Conservation (phyloP, 2,797 vertebrate genomes). For the Chrysocyon brachyurus region DNA sequence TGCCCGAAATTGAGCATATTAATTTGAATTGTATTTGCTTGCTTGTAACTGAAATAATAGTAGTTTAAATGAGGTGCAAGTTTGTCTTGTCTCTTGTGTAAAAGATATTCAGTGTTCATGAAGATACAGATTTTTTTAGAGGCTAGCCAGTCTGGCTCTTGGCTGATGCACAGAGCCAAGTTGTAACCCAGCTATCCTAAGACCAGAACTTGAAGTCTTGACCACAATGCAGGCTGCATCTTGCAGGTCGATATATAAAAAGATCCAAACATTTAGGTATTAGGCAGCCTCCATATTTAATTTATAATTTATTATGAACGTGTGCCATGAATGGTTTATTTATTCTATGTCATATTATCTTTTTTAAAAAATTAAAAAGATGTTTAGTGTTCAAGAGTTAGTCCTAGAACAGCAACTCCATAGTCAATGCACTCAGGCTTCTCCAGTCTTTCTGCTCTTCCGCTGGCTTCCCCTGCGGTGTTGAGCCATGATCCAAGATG, state of each 20-base stretch:
- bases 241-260: background rate
- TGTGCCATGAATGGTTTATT: background rate
- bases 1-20: background rate
- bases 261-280: background rate
- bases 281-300: background rate
- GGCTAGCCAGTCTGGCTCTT: background rate
- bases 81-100: background rate
- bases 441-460: background rate
- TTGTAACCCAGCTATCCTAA: background rate
- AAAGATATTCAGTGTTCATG: background rate
- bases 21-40: background rate
- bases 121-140: background rate
- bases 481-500: background rate
- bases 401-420: background rate
- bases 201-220: slow-evolving; percentile 29
- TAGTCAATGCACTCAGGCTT: background rate
- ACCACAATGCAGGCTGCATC: background rate
- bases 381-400: background rate
- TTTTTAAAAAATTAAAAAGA: background rate
- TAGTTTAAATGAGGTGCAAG: background rate
- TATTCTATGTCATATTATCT: background rate
- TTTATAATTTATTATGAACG: background rate
- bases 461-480: background rate
- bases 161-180: background rate
- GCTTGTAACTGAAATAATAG: background rate